Evolutionary conservation across 2,888 invertebrate genomes (phyloP), one percentile per base, ranked within the genome.

Genomic region (Drosophila antonietae): DNA sequence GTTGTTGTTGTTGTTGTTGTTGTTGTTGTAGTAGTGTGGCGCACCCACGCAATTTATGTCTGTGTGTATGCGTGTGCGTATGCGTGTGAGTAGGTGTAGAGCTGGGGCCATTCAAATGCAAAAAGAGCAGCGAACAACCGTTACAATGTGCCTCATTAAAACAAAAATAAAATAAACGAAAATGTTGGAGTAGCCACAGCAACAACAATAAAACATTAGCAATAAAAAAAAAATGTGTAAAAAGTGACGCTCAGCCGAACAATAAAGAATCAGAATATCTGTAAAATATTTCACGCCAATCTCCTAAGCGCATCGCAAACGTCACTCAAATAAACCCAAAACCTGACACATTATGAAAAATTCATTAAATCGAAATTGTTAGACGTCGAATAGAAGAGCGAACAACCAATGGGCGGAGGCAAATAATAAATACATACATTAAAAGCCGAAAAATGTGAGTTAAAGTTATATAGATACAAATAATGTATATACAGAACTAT

Each of bases 121-220:
- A 88, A 88, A 88, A 79, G 88, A 87, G 68, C 83, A 85, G 58
- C 80, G 77, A 79, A 80, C 73, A 80, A 83, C 89, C 85, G 83
- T 83, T 90, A 88, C 78, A 79, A 79, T 85, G 88, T 79, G 57
- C 70, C 89, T 88, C 87, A 83, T 83, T 84, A 85, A 82, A 87
- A 71, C 57, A 66, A 63, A 85, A 82, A 63, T 43, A 59, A 56
- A 53, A 57, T 56, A 58, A 68, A 59, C 55, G 28, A 51, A 63
- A 63, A 39, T 44, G 43, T 65, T 66, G 75, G 75, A 79, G 75
- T 68, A 68, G 75, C 75, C 68, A 46, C 62, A 46, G 61, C 62
- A 64, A 23, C 57, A 78, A 61, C 65, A 78, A 82, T 72, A 80
- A 71, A 83, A 68, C 47, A 64, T 52, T n/a, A 72, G 70, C 57